phyloP scores from a whole-genome alignment of 2,888 invertebrate species.

The Creontiades dilutus region DNA sequence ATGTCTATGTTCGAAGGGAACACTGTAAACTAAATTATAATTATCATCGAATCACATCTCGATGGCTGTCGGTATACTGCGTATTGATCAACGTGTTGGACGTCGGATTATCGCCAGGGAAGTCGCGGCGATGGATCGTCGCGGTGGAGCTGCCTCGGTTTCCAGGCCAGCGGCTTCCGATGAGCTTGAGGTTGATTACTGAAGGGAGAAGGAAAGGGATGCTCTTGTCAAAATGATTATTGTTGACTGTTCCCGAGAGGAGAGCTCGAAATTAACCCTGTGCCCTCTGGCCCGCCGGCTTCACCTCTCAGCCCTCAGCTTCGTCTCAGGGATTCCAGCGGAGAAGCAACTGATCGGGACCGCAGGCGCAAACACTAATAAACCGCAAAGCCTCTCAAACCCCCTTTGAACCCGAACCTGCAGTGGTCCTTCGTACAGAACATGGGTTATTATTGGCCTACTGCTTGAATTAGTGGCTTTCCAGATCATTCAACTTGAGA shows the following conservation, averaged over 20 bases:
- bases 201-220: background rate
- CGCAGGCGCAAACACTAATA: conserved; percentile 39
- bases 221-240: conserved; percentile 32
- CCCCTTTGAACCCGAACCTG: background rate
- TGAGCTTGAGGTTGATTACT: conserved; percentile 13
- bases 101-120: background rate
- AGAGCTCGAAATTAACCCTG: conserved; percentile 13
- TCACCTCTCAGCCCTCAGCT: background rate
- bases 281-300: background rate
- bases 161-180: background rate
- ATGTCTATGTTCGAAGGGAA: no score
- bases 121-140: background rate
- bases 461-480: background rate
- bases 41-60: background rate
- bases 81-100: background rate
- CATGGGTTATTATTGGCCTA: background rate
- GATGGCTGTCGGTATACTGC: background rate
- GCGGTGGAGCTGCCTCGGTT: background rate
- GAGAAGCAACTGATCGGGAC: conserved; percentile 1
- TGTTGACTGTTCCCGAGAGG: conserved; percentile 14
- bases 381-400: conserved; percentile 8
- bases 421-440: background rate
- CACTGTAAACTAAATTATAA: background rate
- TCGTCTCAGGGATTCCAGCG: background rate
- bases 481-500: background rate